Evolutionary conservation across 1,140 invertebrate species (phyloP), one percentile per base, ranked within the genome.

Genomic region (Melipona quadrifasciata): DNA sequence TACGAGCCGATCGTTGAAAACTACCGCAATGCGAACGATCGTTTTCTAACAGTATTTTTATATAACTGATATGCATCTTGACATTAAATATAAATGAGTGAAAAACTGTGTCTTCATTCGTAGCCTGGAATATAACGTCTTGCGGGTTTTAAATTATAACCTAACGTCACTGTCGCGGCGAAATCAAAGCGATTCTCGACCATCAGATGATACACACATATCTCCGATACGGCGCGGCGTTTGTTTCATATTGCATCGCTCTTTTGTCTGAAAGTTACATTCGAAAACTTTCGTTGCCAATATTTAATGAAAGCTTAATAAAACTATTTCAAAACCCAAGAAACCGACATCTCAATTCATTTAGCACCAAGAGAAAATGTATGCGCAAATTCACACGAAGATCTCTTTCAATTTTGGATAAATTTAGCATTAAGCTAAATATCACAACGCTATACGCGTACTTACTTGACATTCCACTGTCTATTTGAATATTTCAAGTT

Each of bases 31-130:
- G 75, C 58, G 75, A 77, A 47, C 39, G 57, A 77, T 55, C 64
- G 76, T 53, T 79, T 53, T 31, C 21, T n/a, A 27, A 16, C 27
- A 68, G 65, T 74, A 81, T 74, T 81, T 81, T 81, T 64, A 73
- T 74, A 81, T 34, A 53, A 74, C 71, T 47, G 47, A 74, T 64
- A 61, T 64, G 31, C 71, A 65, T 57, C 31, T 64, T 51, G 57
- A 65, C n/a, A 74, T 73, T 51, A 74, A 73, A 81, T 51, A 81
- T 31, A 34, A 39, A 80, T 53, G 31, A 55, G 61, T n/a, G 76
- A 57, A 27, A 70, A 79, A 68, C 14, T 39, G 64, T 53, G 77
- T 79, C 64, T 68, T 79, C 51, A 53, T 77, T 77, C 58, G 34
- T 51, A 77, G 58, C 58, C 75, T 77, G 58, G n/a, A 76, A 78